Evolutionary conservation across 2,797 vertebrate species (phyloP), one percentile per base, ranked within the genome.

Genomic region (Eulemur mongoz): DNA sequence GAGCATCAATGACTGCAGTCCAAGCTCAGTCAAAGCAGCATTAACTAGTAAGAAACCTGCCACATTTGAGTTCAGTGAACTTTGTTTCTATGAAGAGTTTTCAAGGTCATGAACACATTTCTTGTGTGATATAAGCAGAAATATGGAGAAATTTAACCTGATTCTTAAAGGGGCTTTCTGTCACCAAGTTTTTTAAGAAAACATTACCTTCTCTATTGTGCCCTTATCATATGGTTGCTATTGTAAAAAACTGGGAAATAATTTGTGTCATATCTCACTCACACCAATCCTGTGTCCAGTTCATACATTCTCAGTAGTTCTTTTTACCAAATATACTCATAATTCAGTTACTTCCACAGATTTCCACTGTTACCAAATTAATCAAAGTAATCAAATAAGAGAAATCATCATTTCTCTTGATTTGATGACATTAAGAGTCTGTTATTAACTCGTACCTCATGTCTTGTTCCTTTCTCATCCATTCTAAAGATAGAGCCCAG

Each of bases 181-280:
- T 2, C 18, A 32, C 43, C 23, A 14, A 52, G 25, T 1, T 63
- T 63, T 40, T 43, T 23, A 35, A 43, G 15, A 65, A 35, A 22
- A 35, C 1, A 4, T 1, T 12, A 18, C 27, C 5, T 57, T 17
- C 1, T 50, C 14, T 20, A 30, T 1, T 14, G 7, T 70, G 17
- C 1, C 2, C 18, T 48, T 85, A 32, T 76, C 23, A 38, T 15
- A 4, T 5, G 63, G 14, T 23, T 57, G 5, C 20, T 72, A 20
- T 61, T 43, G 15, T n/a, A 54, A 67, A 17, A 89, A 38, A 7
- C 20, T 27, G 69, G 18, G 15, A 72, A 86, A 23, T 20, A 48
- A 12, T 75, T 69, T 1, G 20, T 48, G 18, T 22, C 75, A 25
- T 22, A 35, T 89, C 50, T 81, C 2, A 18, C 5, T 40, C 50